These are phyloP conservation scores for Nixonia krombeini DNA, from an alignment of 1,140 invertebrate genomes.

Conservation along the genomic window DNA sequence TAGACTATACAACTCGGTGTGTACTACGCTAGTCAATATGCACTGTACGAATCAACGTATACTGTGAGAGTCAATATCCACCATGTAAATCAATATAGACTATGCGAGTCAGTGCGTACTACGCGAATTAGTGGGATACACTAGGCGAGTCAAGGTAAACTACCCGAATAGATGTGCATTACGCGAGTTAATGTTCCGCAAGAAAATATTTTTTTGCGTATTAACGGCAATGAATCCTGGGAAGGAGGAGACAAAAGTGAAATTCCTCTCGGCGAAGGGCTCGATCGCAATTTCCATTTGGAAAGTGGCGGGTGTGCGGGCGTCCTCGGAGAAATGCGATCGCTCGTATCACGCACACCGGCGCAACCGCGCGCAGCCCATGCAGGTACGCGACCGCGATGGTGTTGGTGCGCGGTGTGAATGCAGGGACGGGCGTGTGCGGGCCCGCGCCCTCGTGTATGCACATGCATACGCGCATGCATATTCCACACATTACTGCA, in stretches of 20 bases:
- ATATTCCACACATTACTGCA: conserved; percentile 3
- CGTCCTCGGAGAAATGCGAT: conserved; percentile 41
- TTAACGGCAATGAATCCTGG: conserved; percentile 24
- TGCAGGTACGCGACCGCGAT: too few relatives aligned
- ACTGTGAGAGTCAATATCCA: too few relatives aligned
- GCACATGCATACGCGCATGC: conserved; percentile 15
- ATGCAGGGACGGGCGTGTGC: conserved; percentile 20
- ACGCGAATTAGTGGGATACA: too few relatives aligned
- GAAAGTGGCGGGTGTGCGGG: conserved; percentile 30
- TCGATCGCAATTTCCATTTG: conserved; percentile 52
- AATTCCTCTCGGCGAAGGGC: conserved; percentile 46
- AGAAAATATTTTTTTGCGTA: too few relatives aligned
- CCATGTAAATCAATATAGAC: too few relatives aligned
- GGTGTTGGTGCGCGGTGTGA: neutral
- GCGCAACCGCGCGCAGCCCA: neutral
- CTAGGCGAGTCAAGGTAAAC: too few relatives aligned
- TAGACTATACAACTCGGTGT: conserved; percentile 16
- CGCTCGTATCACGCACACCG: conserved; percentile 27
- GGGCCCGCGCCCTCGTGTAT: conserved; percentile 7
- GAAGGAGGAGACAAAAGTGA: neutral
- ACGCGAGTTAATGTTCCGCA: too few relatives aligned
- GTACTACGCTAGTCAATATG: too few relatives aligned
- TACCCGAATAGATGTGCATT: too few relatives aligned
- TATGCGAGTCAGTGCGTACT: too few relatives aligned
- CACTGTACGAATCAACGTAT: conserved; percentile 17